phyloP scores from a whole-genome alignment of 2,797 vertebrate genomes.

The Agapornis canus region DNA sequence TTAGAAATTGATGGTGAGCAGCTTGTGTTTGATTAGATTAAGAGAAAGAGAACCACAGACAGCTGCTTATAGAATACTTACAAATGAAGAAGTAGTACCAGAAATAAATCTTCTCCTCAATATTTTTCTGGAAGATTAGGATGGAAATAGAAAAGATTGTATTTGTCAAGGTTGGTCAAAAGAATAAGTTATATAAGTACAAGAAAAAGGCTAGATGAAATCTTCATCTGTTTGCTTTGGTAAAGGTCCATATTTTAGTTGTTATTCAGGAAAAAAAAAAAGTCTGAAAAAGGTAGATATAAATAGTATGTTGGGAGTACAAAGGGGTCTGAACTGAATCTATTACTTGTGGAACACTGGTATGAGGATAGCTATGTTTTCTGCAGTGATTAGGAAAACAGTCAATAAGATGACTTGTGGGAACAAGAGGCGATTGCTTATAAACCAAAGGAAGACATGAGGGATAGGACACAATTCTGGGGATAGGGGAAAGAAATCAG shows the following conservation, averaged over 20 bases:
- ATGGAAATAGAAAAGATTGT: neutral
- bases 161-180: neutral
- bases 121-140: neutral
- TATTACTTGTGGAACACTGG: neutral
- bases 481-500: fast-evolving
- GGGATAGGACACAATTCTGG: neutral
- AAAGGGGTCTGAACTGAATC: neutral
- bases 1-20: neutral
- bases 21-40: neutral
- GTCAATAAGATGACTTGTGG: neutral
- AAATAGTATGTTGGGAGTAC: neutral
- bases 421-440: neutral
- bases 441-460: neutral
- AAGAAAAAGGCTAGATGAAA: neutral
- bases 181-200: neutral
- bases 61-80: neutral
- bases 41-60: neutral
- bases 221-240: neutral
- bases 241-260: neutral
- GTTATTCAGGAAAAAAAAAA: neutral
- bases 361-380: neutral
- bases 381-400: neutral
- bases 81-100: neutral
- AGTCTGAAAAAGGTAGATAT: neutral
- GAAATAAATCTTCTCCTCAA: neutral